Evolutionary conservation across 2,888 invertebrate species (phyloP), one percentile per base, ranked within the genome.

Genomic region (Idaea biselata): DNA sequence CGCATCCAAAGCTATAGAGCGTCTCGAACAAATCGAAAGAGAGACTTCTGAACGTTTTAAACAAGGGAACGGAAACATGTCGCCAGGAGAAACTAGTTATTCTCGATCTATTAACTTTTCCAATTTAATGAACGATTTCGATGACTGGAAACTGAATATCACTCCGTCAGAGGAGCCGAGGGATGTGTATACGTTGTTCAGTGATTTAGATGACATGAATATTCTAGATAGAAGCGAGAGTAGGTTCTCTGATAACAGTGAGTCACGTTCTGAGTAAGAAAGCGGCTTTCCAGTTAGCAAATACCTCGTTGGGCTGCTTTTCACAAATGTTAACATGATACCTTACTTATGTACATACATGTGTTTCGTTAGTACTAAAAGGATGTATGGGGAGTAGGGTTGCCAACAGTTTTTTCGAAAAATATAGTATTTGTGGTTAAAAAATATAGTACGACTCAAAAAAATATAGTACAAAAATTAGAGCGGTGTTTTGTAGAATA

Each of bases 1-100:
- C 70, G 76, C 91, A 0, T 70, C 79, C 1, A 77, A 80, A 68
- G 87, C 85, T 1, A 80, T 92, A n/a, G 89, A 91, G 18, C 83
- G 88, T 5, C 75, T 92, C 56, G 91, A 92, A 63, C 80, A 79
- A 73, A 92, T 92, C 58, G 91, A 92, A 70, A 86, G 74, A 53
- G 91, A 91, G 70, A 92, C 91, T 0, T 77, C 69, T 58, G 83
- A 86, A 55, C 79, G 91, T n/a, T 72, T 84, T 7, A 80, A 80
- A 62, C 71, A 75, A 18, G 81, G 77, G 59, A 63, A 71, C 16
- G n/a, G 57, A 16, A 62, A 63, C 18, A 68, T 63, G 16, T 61
- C 59, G 11, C 8, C 44, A 8, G n/a, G 57, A 16, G 56, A 55
- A n/a, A 62, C 58, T n/a, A 63, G 18, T 11, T 73, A 69, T 55